Evolutionary conservation across 2,113 vertebrate species (phyloP).

Genomic region (Lycaon pictus): DNA sequence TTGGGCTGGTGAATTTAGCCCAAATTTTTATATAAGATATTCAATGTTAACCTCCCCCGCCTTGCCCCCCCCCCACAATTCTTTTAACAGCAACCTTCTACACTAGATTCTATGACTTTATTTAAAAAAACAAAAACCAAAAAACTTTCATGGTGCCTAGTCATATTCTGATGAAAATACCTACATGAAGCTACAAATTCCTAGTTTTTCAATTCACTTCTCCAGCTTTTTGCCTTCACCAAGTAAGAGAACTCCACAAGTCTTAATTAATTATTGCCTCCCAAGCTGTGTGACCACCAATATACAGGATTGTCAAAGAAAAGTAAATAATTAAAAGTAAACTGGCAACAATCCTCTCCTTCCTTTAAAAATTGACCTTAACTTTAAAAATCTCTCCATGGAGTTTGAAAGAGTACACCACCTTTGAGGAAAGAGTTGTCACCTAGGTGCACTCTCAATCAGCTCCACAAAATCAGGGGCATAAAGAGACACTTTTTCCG

Average conservation of each 20-base stretch:
- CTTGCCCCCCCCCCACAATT: accelerated
- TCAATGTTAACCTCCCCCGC: not conserved
- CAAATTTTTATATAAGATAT: not conserved
- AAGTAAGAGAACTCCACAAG: constrained; percentile 34
- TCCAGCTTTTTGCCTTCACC: not conserved
- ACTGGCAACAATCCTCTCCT: not conserved
- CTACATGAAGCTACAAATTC: not conserved
- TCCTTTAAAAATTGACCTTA: constrained; percentile 40
- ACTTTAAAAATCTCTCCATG: not conserved
- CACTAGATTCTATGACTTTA: constrained; percentile 10
- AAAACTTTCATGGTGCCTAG: not conserved
- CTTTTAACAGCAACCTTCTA: constrained; percentile 18
- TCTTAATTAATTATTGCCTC: not conserved
- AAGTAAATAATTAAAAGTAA: constrained; percentile 37
- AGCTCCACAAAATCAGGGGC: not conserved
- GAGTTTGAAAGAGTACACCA: not conserved
- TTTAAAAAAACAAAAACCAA: constrained; percentile 19
- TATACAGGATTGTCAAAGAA: not conserved
- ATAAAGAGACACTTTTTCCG: constrained; percentile 51
- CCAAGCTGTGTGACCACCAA: not conserved
- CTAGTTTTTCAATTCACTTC: constrained; percentile 34
- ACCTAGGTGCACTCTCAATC: not conserved
- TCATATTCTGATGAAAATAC: constrained; percentile 37
- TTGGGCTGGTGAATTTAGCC: not conserved
- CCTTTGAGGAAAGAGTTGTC: constrained; percentile 58